These are phyloP conservation scores for Nesospiza acunhae DNA, from an alignment of 2,113 vertebrate genomes.

Conservation along the genomic window DNA sequence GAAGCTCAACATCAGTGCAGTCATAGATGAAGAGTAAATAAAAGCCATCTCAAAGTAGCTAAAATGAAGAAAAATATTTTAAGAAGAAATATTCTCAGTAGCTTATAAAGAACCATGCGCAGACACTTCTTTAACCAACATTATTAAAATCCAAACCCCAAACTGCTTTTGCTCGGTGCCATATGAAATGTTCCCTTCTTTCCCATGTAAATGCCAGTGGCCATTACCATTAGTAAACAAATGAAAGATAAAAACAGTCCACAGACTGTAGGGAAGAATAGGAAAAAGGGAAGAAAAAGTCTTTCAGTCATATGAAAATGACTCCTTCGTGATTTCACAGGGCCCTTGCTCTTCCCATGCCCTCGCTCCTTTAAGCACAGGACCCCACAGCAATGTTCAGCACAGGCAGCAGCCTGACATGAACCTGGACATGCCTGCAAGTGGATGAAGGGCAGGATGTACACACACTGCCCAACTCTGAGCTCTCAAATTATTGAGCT, in stretches of 20 bases:
- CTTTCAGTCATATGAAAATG: not conserved
- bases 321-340: not conserved
- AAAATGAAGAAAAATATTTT: conserved; percentile 11
- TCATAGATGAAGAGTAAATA: conserved; percentile 10
- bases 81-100: not conserved
- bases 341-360: not conserved
- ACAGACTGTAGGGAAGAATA: not conserved
- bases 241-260: not conserved
- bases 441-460: rapidly evolving
- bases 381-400: not conserved
- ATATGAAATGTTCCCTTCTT: not conserved
- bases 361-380: not conserved
- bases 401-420: not conserved
- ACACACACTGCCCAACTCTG: rapidly evolving
- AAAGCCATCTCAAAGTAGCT: not conserved
- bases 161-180: not conserved
- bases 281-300: not conserved
- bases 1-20: not conserved
- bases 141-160: not conserved
- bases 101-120: not conserved
- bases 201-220: conserved; percentile 4
- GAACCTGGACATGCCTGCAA: not conserved
- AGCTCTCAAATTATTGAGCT: not conserved
- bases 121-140: not conserved
- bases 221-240: not conserved